Percentiles rank a stretch among this genome's conserved stretches.
Conservation (phyloP, 2,888 invertebrate species). For the Clitarchus hookeri region DNA sequence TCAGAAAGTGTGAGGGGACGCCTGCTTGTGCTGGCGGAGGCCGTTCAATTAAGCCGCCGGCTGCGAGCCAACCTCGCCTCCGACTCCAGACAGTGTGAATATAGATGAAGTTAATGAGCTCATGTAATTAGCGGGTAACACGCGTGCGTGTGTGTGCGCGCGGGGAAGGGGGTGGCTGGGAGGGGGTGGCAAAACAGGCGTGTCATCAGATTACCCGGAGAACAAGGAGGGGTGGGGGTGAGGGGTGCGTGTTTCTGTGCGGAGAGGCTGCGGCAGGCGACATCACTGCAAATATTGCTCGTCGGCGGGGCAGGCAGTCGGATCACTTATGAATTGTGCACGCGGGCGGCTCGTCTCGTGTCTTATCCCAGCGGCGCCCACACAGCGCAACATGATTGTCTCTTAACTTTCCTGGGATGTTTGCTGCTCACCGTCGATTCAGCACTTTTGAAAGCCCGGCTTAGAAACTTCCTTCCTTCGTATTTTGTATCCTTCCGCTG, state of each 20-base stretch:
- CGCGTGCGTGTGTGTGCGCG: constrained; percentile 5
- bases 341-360: too few species aligned
- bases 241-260: background rate
- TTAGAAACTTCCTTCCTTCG: too few species aligned
- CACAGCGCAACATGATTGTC: too few species aligned
- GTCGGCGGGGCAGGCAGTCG: too few species aligned
- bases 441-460: too few species aligned
- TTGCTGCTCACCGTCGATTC: too few species aligned
- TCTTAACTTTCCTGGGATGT: too few species aligned
- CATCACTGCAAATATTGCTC: background rate
- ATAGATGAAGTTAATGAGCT: constrained; percentile 14
- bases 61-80: background rate
- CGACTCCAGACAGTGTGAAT: constrained; percentile 1
- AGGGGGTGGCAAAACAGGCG: background rate
- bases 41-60: background rate
- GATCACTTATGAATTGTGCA: too few species aligned
- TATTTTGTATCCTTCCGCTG: too few species aligned
- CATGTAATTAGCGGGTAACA: constrained; percentile 14
- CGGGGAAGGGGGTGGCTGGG: background rate
- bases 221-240: background rate
- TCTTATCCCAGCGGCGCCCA: too few species aligned
- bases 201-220: constrained; percentile 10
- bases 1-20: background rate
- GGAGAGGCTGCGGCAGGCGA: background rate
- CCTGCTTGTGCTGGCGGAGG: background rate